Evolutionary conservation across 1,140 invertebrate species (phyloP).

Genomic region (Panagrolaimus sp.): DNA sequence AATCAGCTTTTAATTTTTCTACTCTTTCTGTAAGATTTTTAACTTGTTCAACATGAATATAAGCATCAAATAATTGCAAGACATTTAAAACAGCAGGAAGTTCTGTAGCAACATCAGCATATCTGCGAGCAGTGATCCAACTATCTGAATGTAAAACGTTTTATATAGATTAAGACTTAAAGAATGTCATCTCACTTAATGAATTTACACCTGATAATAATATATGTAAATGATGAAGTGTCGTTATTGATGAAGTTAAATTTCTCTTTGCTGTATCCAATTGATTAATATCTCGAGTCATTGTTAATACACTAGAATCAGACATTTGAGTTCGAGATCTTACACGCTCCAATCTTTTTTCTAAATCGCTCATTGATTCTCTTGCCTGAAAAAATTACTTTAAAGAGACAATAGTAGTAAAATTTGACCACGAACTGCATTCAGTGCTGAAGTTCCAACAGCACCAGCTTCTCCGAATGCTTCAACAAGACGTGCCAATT

Average conservation of each 20-base stretch:
- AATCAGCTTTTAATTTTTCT: conserved; percentile 73
- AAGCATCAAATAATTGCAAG: conserved; percentile 77
- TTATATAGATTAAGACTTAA: neutral
- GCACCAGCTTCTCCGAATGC: conserved; percentile 40
- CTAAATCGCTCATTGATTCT: conserved; percentile 80
- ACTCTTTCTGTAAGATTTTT: conserved; percentile 75
- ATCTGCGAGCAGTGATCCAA: conserved; percentile 67
- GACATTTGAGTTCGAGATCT: conserved; percentile 87
- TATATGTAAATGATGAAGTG: conserved; percentile 94
- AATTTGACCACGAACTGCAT: conserved; percentile 22
- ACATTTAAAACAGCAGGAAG: conserved; percentile 95
- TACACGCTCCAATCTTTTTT: conserved; percentile 84
- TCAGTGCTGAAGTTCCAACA: conserved; percentile 46
- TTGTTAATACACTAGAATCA: conserved; percentile 92
- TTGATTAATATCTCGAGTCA: conserved; percentile 96
- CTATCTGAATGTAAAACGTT: conserved; percentile 29
- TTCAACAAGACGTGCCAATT: conserved; percentile 53
- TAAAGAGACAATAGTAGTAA: neutral
- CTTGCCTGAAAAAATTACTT: conserved; percentile 69
- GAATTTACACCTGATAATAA: conserved; percentile 88
- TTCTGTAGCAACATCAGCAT: conserved; percentile 86
- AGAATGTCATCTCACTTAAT: conserved; percentile 65
- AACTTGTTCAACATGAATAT: conserved; percentile 79
- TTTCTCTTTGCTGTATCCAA: conserved; percentile 96
- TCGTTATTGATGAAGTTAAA: conserved; percentile 90